Evolutionary conservation across 2,888 invertebrate species (phyloP).

Genomic region (Bombylius major): DNA sequence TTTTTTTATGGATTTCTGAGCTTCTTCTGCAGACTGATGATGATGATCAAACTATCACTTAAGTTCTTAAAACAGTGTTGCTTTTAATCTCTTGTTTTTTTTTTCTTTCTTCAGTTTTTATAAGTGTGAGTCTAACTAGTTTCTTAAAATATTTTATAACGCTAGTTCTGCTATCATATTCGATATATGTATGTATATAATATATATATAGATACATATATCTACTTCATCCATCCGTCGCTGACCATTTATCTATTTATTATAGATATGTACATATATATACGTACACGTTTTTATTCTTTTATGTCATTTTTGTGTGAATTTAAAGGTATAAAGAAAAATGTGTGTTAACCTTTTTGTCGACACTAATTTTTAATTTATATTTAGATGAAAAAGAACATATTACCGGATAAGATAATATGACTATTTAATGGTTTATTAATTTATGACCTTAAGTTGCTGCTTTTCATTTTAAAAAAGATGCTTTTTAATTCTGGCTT

Average conservation of each 20-base stretch:
- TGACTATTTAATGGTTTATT: conserved; percentile 39
- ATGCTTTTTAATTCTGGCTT: conserved; percentile 1
- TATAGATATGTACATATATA: neutral
- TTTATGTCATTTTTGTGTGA: conserved; percentile 11
- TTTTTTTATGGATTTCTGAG: no score
- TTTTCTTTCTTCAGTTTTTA: neutral
- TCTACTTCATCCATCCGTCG: no score
- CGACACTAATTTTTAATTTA: conserved; percentile 31
- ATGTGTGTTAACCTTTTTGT: conserved; percentile 35
- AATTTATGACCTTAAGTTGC: conserved; percentile 33
- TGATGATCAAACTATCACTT: no score
- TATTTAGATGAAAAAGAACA: conserved; percentile 6
- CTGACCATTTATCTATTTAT: no score
- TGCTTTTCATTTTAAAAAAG: conserved; percentile 14
- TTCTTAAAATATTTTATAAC: neutral
- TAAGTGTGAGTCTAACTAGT: neutral
- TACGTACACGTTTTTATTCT: neutral
- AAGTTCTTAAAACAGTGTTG: no score
- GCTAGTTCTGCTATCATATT: no score
- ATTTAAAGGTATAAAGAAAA: conserved; percentile 23
- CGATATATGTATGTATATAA: no score
- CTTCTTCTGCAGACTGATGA: no score
- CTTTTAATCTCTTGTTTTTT: neutral
- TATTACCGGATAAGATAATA: conserved; percentile 28
- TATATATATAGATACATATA: no score